phyloP scores from a whole-genome alignment of 2,797 vertebrate species.

The Gambelia wislizenii region DNA sequence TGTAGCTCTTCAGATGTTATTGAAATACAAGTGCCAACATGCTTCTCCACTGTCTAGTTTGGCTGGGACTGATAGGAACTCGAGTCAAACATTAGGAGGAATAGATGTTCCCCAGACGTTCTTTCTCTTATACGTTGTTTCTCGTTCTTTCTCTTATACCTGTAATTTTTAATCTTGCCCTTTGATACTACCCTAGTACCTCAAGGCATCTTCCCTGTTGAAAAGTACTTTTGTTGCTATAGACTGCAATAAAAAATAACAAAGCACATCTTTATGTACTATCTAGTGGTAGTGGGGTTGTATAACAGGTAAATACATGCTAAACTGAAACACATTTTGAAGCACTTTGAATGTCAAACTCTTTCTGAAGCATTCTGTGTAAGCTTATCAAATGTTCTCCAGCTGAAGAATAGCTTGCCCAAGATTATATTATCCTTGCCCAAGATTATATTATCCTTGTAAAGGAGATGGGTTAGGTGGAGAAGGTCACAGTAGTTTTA shows the following conservation, averaged over 20 bases:
- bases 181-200: background rate
- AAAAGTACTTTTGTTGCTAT: background rate
- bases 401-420: too few species aligned
- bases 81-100: background rate
- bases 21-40: background rate
- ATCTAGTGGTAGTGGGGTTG: background rate
- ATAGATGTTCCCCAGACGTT: background rate
- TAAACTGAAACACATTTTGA: too few species aligned
- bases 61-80: background rate
- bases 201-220: too few species aligned
- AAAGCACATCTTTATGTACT: background rate
- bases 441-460: too few species aligned
- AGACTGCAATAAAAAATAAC: background rate
- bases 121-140: background rate
- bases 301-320: background rate
- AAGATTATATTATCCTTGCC: too few species aligned
- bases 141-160: background rate
- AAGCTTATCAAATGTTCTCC: too few species aligned
- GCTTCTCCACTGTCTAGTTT: background rate
- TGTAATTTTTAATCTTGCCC: background rate
- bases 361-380: too few species aligned
- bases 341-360: too few species aligned
- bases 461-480: too few species aligned
- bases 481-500: background rate
- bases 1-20: background rate